Conservation (phyloP, 2,888 invertebrate genomes). For the Meta bourneti region DNA sequence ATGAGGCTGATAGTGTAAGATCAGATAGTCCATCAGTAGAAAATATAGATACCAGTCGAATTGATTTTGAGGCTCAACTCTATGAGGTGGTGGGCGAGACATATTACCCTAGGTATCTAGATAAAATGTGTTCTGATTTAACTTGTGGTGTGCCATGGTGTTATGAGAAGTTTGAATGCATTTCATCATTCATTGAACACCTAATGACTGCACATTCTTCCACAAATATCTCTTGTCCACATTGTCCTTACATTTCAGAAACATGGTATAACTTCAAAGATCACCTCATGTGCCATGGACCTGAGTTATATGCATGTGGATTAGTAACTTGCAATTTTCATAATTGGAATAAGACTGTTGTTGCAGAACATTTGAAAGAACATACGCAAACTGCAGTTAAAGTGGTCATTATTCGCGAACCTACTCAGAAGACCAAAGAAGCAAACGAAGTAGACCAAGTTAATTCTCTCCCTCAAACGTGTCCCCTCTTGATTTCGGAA, state of each 20-base stretch:
- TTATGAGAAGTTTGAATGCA: conserved; percentile 22
- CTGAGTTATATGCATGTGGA: conserved; percentile 61
- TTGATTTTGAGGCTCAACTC: conserved; percentile 22
- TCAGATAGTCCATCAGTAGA: not conserved
- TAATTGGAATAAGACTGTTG: conserved; percentile 38
- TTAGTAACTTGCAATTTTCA: conserved; percentile 34
- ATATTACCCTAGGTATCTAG: conserved; percentile 48
- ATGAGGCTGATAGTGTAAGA: not conserved
- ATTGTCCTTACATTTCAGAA: conserved; percentile 45
- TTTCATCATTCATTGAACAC: conserved; percentile 45
- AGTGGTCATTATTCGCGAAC: conserved; percentile 34
- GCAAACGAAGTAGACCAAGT: not conserved
- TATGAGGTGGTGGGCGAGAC: conserved; percentile 37
- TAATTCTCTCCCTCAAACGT: conserved; percentile 8
- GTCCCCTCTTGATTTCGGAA: not conserved
- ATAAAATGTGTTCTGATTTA: conserved; percentile 29
- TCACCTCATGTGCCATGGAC: conserved; percentile 65
- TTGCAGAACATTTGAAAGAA: conserved; percentile 35
- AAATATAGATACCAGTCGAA: not conserved
- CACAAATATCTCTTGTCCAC: conserved; percentile 58
- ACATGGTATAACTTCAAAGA: conserved; percentile 29
- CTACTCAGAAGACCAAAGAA: not conserved
- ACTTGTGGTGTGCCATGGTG: conserved; percentile 58
- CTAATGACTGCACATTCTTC: conserved; percentile 52
- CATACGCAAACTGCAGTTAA: not conserved